phyloP scores from a whole-genome alignment of 2,888 invertebrate genomes.

The Drosophila borealis region DNA sequence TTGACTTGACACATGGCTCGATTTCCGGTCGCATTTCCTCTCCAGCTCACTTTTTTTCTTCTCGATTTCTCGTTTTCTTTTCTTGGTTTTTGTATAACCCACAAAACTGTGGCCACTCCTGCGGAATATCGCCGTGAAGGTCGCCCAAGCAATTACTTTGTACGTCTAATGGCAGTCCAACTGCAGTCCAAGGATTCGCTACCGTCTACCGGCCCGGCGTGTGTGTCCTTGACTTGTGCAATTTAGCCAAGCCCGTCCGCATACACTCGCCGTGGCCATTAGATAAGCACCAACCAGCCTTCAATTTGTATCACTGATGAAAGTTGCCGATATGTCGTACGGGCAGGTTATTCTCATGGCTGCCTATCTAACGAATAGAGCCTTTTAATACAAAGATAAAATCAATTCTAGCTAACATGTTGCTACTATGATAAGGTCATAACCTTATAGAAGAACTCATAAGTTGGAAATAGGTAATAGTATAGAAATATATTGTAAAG shows the following conservation, averaged over 20 bases:
- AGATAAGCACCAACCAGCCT: constrained; percentile 12
- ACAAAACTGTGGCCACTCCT: constrained; percentile 67
- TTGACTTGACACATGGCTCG: constrained; percentile 60
- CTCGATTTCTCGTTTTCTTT: background rate
- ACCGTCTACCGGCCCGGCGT: constrained; percentile 19
- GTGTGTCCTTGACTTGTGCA: constrained; percentile 67
- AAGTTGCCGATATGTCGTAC: background rate
- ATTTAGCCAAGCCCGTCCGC: constrained; percentile 48
- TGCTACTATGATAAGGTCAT: no score
- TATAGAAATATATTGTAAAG: no score
- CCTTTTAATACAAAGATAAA: background rate
- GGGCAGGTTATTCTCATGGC: background rate
- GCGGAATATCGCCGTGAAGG: constrained; percentile 71
- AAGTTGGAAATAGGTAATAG: no score
- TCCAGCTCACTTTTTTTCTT: background rate
- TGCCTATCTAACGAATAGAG: background rate
- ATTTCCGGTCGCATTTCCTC: constrained; percentile 54
- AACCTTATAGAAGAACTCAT: no score
- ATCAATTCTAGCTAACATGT: background rate
- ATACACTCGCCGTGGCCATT: constrained; percentile 20
- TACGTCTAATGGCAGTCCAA: constrained; percentile 37
- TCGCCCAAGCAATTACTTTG: constrained; percentile 67
- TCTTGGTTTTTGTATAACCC: constrained; percentile 57
- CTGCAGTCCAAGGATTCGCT: constrained; percentile 49
- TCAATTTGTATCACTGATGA: constrained; percentile 3